Evolutionary conservation across 2,113 vertebrate species (phyloP), one percentile per base, ranked within the genome.

Genomic region (Pseudois nayaur): DNA sequence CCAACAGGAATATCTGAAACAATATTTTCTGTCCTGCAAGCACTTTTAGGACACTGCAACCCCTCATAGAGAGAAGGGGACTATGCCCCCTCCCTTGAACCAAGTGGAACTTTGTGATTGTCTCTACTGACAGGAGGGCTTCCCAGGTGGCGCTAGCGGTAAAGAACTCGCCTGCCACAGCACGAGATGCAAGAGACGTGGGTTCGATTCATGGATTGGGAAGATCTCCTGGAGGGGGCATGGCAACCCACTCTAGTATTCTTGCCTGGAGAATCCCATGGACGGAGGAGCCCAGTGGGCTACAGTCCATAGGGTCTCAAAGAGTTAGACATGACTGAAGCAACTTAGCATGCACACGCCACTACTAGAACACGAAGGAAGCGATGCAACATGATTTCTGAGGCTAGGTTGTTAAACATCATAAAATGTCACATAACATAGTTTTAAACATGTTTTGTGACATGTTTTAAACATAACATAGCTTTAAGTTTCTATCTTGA

Each of bases 361-460:
- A 8, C 8, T 13, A 4, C 31, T 0, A 50, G 59, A 8, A 43
- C 17, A 31, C 6, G 36, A 40, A 89, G 87, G 60, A 78, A 71
- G 16, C 3, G 17, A 45, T 7, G 4, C 3, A 3, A 15, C 17
- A 0, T 12, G 79, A 50, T 45, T 67, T 36, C 52, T 25, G 25
- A 19, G 19, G 6, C 60, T 33, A n/a, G 54, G 31, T 76, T 78
- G 48, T 36, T 36, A 90, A 76, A 45, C 12, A 25, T 60, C 54
- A 0, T 1, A 0, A 90, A 74, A 29, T 5, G 16, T 60, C 54
- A 0, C 0, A 0, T 6, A 27, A 59, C 57, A 59, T 27, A 59
- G 25, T 59, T 59, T 59, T 59, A 59, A 27, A 59, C 25, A 59
- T 27, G 10, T 59, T 27, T 12, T 59, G 57, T 59, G 57, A 25